phyloP scores from a whole-genome alignment of 2,113 vertebrate genomes.

The Psettodes erumei region DNA sequence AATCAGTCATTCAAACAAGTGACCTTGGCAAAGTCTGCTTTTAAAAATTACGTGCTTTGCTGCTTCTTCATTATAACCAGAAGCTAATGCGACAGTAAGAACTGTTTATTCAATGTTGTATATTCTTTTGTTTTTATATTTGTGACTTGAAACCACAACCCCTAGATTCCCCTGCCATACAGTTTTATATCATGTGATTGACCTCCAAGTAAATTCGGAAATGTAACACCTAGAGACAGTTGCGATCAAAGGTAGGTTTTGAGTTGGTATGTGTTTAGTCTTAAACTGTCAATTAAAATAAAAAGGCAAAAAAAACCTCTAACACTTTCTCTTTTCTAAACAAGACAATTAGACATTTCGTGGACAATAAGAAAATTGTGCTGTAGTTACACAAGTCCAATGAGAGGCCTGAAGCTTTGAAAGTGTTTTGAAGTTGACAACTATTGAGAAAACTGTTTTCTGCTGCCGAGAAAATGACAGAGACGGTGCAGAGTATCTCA shows the following conservation, averaged over 20 bases:
- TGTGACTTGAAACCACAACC: not conserved
- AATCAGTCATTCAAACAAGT: conserved; percentile 4
- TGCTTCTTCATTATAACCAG: not conserved
- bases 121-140: not conserved
- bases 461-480: conserved; percentile 22
- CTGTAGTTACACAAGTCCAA: not conserved
- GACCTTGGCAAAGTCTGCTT: conserved; percentile 3
- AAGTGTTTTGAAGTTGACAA: conserved; percentile 24
- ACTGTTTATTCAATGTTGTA: not conserved
- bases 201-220: not conserved
- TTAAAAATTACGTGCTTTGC: not conserved
- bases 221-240: not conserved
- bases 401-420: conserved; percentile 9
- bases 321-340: not conserved
- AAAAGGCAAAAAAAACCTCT: not conserved
- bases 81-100: not conserved
- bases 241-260: not conserved
- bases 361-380: no score
- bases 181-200: no score
- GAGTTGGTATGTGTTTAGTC: not conserved
- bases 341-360: no score
- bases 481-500: not conserved
- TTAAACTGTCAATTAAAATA: not conserved
- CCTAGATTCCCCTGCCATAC: not conserved
- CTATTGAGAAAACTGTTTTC: conserved; percentile 11